Conservation (phyloP, 2,797 vertebrate species). For the Semaprochilodus insignis region DNA sequence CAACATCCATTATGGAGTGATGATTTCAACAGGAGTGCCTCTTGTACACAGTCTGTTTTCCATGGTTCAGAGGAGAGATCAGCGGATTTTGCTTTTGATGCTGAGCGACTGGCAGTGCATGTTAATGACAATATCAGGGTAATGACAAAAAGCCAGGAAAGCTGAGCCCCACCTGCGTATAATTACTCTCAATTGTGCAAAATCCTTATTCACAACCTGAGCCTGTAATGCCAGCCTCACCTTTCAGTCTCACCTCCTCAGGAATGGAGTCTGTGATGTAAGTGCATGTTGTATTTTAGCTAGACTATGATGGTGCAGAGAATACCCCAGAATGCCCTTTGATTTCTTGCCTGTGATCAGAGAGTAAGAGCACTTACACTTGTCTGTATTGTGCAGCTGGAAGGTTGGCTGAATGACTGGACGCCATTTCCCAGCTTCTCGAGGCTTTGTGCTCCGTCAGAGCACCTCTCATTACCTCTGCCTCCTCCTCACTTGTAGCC, state of each 20-base stretch:
- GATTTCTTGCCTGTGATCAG: conserved; percentile 59
- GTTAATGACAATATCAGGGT: not conserved
- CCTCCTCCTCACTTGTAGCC: conserved; percentile 69
- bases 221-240: conserved; percentile 32
- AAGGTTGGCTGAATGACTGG: conserved; percentile 45
- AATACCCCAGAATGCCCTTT: conserved; percentile 70
- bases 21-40: not conserved
- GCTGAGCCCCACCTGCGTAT: not conserved
- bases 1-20: not conserved
- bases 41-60: conserved; percentile 10
- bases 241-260: conserved; percentile 20
- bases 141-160: conserved; percentile 5
- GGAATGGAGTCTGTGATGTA: conserved; percentile 12
- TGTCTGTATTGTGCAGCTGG: conserved; percentile 61
- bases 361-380: conserved; percentile 67
- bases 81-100: conserved; percentile 9
- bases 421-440: conserved; percentile 72
- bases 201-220: not conserved
- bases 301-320: conserved; percentile 57
- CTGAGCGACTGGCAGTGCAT: not conserved
- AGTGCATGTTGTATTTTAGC: conserved; percentile 29
- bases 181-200: conserved; percentile 7
- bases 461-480: conserved; percentile 74
- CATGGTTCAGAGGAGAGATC: conserved; percentile 7
- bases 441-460: conserved; percentile 73